Evolutionary conservation across 2,113 vertebrate species (phyloP).

Genomic region (Heptranchias perlo): DNA sequence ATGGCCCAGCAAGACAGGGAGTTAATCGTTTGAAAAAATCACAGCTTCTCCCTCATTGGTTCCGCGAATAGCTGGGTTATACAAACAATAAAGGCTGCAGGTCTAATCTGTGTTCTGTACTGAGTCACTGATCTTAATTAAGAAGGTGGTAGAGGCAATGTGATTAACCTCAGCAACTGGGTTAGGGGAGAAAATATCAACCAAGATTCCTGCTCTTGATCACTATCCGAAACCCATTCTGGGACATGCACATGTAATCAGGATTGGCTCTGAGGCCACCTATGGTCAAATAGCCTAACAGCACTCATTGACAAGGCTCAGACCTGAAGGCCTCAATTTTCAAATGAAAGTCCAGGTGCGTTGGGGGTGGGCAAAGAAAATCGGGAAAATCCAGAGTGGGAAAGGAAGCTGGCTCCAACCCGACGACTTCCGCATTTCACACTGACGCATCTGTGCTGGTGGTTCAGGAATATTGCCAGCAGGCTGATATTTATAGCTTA

Average conservation of each 20-base stretch:
- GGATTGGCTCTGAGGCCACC: neutral
- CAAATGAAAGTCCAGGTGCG: no score
- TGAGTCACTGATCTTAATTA: neutral
- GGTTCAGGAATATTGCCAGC: no score
- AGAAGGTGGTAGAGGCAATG: neutral
- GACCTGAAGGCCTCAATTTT: no score
- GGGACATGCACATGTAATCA: neutral
- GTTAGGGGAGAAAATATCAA: neutral
- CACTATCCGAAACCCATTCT: neutral
- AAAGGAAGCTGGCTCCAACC: no score
- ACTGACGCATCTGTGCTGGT: no score
- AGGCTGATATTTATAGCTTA: no score
- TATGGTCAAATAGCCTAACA: neutral
- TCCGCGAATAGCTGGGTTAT: neutral
- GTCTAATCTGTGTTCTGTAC: neutral
- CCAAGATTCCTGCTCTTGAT: no score
- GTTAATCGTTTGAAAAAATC: neutral
- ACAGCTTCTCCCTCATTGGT: neutral
- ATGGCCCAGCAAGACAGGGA: neutral
- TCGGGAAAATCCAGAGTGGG: no score
- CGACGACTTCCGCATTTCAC: no score
- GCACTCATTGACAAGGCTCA: neutral
- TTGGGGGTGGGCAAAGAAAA: no score
- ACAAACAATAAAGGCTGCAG: neutral
- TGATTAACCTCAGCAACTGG: neutral